Evolutionary conservation across 2,113 vertebrate species (phyloP), one percentile per base, ranked within the genome.

Genomic region (Esox niger): DNA sequence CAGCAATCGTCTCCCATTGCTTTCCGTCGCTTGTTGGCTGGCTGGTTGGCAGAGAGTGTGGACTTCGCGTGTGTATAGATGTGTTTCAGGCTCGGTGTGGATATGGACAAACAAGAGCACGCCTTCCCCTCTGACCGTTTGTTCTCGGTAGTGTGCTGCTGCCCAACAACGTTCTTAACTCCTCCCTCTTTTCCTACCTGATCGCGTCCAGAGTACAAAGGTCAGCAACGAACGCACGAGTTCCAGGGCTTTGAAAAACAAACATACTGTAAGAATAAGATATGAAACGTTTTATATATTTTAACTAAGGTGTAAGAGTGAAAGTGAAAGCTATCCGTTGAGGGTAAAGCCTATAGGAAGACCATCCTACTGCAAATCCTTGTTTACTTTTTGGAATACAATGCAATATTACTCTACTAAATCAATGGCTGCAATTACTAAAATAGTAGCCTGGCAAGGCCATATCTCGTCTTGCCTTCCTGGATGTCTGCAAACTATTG

Each of bases 1-100:
- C 82, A 92, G 68, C 84, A 77, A 80, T 70, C 69, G 71, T 75
- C 86, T 82, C 75, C 85, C 90, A 91, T 43, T 91, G 57, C 81
- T 72, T 38, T 29, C 35, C n/a, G n/a, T n/a, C n/a, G n/a, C n/a
- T 21, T 43, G 64, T 33, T 43, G n/a, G n/a, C n/a, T 69, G 46
- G 13, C 38, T 43, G 38, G 38, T 4, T 54, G 21, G 68, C 76
- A 64, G 27, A 0, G 66, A 75, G 78, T 32, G 61, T 11, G 15
- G 47, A 8, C 1, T 23, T 17, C 21, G 47, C 21, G 47, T 23
- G 47, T 52, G 47, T 52, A n/a, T 23, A 21, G 17, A 6, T 52
- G 47, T 52, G 47, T 52, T 17, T 52, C 20, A 21, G n/a, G 17
- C 11, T 15, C 47, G 5, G n/a, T 52, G 47, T 21, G 21, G 47